phyloP scores from a whole-genome alignment of 92 coral and sea anemone genomes.

The Desmophyllum pertusum region DNA sequence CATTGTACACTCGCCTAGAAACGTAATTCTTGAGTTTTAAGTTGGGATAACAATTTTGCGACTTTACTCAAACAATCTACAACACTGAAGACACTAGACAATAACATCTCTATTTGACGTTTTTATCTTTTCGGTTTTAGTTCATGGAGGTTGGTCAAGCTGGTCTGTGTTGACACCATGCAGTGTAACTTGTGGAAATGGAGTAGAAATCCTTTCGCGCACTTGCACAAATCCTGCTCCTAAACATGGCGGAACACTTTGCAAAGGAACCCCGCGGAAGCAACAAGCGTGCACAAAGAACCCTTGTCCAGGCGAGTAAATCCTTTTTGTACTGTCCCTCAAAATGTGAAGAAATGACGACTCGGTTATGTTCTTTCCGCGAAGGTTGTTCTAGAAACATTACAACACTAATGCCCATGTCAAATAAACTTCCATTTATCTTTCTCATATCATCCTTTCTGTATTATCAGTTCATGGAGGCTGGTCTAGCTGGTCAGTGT shows the following conservation, averaged over 20 bases:
- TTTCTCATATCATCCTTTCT: too few species aligned
- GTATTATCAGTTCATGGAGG: conserved; percentile 37
- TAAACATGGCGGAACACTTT: conserved; percentile 11
- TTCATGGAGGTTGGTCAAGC: conserved; percentile 31
- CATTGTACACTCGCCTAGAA: neutral
- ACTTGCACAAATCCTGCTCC: conserved; percentile 28
- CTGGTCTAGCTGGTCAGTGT: conserved; percentile 29
- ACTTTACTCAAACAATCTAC: neutral
- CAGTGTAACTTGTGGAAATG: conserved; percentile 16
- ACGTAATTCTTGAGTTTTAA: too few species aligned
- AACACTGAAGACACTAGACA: neutral
- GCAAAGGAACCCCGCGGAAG: neutral
- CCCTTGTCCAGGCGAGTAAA: too few species aligned
- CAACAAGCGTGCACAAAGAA: neutral
- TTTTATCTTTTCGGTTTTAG: neutral
- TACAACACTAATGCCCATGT: too few species aligned
- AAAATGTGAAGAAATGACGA: too few species aligned
- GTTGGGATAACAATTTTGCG: neutral
- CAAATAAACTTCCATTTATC: too few species aligned
- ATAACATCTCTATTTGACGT: neutral
- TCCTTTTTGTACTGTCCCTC: too few species aligned
- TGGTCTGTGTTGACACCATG: conserved; percentile 18
- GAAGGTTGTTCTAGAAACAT: too few species aligned
- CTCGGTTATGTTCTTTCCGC: too few species aligned
- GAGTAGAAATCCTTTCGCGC: neutral